Percentiles rank a stretch among this genome's conserved stretches.
phyloP scores from a whole-genome alignment of 2,113 vertebrate species.

The Zingel zingel region DNA sequence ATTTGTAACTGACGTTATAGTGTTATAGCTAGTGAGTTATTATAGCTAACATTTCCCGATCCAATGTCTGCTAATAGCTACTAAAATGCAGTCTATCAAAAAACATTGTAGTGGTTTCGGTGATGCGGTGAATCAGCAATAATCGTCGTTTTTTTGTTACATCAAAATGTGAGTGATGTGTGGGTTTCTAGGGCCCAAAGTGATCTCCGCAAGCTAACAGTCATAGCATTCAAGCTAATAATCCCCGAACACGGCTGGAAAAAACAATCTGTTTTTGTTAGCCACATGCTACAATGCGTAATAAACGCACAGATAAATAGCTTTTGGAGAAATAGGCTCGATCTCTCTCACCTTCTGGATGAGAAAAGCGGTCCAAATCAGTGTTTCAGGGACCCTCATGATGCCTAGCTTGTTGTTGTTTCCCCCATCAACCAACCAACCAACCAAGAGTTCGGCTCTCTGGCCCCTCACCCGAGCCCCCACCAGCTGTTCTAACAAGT shows the following conservation, averaged over 20 bases:
- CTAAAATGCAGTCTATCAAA: neutral
- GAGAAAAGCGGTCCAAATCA: constrained; percentile 79
- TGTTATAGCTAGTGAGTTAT: neutral
- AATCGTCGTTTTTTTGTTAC: neutral
- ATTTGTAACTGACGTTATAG: neutral
- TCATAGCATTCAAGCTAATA: constrained; percentile 66
- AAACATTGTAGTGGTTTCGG: too few relatives aligned
- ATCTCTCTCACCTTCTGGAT: constrained; percentile 78
- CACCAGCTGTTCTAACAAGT: constrained; percentile 62
- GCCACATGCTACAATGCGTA: neutral
- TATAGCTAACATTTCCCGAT: neutral
- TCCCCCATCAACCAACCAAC: constrained; percentile 64
- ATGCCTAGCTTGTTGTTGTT: constrained; percentile 74
- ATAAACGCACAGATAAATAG: neutral
- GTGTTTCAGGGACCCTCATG: constrained; percentile 78
- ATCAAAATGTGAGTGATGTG: constrained; percentile 11
- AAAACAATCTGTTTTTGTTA: neutral
- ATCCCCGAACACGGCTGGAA: neutral
- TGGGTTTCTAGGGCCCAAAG: constrained; percentile 51
- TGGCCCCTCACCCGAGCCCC: constrained; percentile 18
- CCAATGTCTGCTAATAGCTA: neutral
- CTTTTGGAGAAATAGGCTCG: neutral
- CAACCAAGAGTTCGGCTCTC: constrained; percentile 36
- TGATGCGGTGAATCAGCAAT: neutral
- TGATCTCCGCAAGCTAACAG: constrained; percentile 73